Evolutionary conservation across 1,140 invertebrate genomes (phyloP).

Genomic region (Pseudomyrmex pallidus): DNA sequence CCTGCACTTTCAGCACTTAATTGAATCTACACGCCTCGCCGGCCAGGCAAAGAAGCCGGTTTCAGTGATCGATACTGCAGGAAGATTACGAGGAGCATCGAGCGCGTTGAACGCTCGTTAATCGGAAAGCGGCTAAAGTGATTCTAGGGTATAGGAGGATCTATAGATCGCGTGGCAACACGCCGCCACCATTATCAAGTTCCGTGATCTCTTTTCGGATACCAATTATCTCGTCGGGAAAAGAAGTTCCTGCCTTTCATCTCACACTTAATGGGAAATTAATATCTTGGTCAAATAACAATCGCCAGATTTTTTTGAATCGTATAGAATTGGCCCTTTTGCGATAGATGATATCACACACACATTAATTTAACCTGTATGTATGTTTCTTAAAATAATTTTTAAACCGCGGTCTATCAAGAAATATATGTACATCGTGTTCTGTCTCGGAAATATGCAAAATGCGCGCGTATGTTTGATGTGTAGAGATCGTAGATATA

Average conservation of each 20-base stretch:
- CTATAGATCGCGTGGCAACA: constrained; percentile 1
- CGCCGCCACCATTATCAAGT: constrained; percentile 8
- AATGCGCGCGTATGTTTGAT: background rate
- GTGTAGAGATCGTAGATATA: background rate
- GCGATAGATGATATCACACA: no score
- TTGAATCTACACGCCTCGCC: constrained; percentile 67
- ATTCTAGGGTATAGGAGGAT: constrained; percentile 41
- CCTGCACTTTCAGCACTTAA: constrained; percentile 69
- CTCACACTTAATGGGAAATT: constrained; percentile 6
- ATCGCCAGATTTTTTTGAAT: background rate
- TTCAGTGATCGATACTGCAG: constrained; percentile 60
- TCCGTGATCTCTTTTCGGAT: constrained; percentile 31
- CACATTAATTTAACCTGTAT: no score
- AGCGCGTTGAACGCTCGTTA: constrained; percentile 51
- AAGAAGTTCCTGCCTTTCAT: constrained; percentile 29
- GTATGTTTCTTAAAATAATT: background rate
- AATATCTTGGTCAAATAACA: constrained; percentile 18
- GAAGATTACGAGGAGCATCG: constrained; percentile 56
- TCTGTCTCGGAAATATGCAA: background rate
- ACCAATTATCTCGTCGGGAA: constrained; percentile 24
- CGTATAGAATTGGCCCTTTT: background rate
- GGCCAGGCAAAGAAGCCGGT: constrained; percentile 62
- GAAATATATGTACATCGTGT: no score
- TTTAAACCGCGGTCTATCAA: background rate
- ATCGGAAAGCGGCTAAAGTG: constrained; percentile 52